These are phyloP conservation scores for Maniola hyperantus DNA, from an alignment of 2,888 invertebrate species.

Conservation along the genomic window DNA sequence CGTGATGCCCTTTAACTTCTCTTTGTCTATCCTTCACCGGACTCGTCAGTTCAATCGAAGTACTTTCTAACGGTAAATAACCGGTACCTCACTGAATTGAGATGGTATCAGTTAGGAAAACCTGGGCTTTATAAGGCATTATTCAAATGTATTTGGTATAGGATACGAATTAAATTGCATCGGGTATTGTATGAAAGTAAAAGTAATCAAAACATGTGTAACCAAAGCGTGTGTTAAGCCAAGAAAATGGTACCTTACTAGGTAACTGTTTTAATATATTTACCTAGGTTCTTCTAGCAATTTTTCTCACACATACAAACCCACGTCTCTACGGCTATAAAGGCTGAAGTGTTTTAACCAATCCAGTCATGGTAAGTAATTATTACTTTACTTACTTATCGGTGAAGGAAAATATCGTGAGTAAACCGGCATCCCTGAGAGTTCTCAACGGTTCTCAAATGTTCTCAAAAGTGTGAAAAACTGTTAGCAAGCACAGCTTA, in stretches of 20 bases:
- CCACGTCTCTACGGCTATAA: too few relatives aligned
- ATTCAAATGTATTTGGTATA: constrained; percentile 10
- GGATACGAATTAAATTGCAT: constrained; percentile 8
- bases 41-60: constrained; percentile 4
- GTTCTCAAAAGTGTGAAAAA: too few relatives aligned
- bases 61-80: constrained; percentile 24
- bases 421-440: too few relatives aligned
- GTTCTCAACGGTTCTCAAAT: too few relatives aligned
- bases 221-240: not conserved
- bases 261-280: too few relatives aligned
- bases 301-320: too few relatives aligned
- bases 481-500: too few relatives aligned
- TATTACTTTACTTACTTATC: too few relatives aligned
- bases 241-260: not conserved
- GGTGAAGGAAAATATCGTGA: too few relatives aligned
- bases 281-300: too few relatives aligned
- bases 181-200: constrained; percentile 2
- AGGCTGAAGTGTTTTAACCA: too few relatives aligned
- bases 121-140: constrained; percentile 15
- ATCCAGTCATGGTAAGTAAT: too few relatives aligned
- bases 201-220: not conserved
- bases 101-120: constrained; percentile 18
- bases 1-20: constrained; percentile 57
- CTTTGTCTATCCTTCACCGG: constrained; percentile 29
- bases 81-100: constrained; percentile 6